Evolutionary conservation across 2,113 vertebrate genomes (phyloP).

Genomic region (Charadrius vociferus): DNA sequence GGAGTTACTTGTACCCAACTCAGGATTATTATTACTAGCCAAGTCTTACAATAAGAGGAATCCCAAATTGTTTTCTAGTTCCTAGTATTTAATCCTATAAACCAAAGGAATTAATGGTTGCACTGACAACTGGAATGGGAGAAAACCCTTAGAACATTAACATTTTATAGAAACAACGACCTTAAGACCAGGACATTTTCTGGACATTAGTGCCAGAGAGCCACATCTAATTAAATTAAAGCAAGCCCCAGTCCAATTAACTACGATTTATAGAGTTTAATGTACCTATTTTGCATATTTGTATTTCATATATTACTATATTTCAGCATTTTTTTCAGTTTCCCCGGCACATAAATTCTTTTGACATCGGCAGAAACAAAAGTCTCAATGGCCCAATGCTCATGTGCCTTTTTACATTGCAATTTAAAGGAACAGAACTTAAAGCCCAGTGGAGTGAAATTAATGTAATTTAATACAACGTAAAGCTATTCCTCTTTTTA

Average conservation of each 20-base stretch:
- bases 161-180: not conserved
- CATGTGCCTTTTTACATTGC: not conserved
- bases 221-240: slow-evolving; percentile 30
- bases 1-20: not conserved
- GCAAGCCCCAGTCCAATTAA: not conserved
- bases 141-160: not conserved
- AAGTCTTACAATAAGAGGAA: not conserved
- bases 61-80: not conserved
- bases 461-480: not conserved
- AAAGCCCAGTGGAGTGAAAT: not conserved
- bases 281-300: not conserved
- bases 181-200: not conserved
- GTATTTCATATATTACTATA: not conserved
- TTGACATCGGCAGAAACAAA: slow-evolving; percentile 16
- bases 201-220: not conserved
- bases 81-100: not conserved
- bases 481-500: not conserved
- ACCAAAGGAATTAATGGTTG: not conserved
- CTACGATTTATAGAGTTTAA: not conserved
- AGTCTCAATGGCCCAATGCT: not conserved
- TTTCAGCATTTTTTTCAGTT: not conserved
- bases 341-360: not conserved
- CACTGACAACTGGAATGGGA: not conserved
- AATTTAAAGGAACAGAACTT: slow-evolving; percentile 10
- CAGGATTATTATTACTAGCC: not conserved